A percentile compares a stretch with the other conserved stretches of the same genome.
These are phyloP conservation scores for Hirtodrosophila duncani DNA, from an alignment of 2,888 invertebrate species.

Conservation along the genomic window DNA sequence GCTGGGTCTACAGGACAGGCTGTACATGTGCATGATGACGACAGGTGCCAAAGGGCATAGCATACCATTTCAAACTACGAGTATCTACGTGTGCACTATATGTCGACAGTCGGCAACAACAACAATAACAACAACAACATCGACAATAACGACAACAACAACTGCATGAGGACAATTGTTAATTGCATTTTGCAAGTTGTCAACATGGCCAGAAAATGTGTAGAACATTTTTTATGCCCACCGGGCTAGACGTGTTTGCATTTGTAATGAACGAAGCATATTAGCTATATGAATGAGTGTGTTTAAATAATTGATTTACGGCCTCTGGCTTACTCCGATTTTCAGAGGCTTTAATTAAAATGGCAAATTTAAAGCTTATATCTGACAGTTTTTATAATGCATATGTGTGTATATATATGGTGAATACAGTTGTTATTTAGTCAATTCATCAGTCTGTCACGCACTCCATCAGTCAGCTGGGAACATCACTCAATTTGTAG, in stretches of 20 bases:
- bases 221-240: conserved; percentile 50
- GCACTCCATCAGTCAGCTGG: conserved; percentile 22
- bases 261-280: conserved; percentile 14
- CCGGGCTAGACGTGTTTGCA: conserved; percentile 18
- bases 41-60: conserved; percentile 72
- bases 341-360: too few relatives aligned
- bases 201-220: conserved; percentile 58
- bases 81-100: conserved; percentile 9
- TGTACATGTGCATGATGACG: conserved; percentile 54
- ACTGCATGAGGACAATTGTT: conserved; percentile 70
- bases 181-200: conserved; percentile 73
- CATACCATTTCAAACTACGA: too few relatives aligned
- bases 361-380: too few relatives aligned
- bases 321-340: too few relatives aligned
- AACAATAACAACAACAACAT: too few relatives aligned
- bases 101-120: conserved; percentile 39
- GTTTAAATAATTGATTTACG: too few relatives aligned
- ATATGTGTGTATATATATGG: too few relatives aligned
- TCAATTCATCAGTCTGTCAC: conserved; percentile 27
- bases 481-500: conserved; percentile 29
- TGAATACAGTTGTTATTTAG: too few relatives aligned
- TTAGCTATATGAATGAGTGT: conserved; percentile 24
- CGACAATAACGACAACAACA: too few relatives aligned
- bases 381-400: too few relatives aligned
- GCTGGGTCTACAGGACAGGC: too few relatives aligned